Base-by-base conservation (phyloP, 2,797 vertebrate species). In the Macrochelys suwanniensis region DNA sequence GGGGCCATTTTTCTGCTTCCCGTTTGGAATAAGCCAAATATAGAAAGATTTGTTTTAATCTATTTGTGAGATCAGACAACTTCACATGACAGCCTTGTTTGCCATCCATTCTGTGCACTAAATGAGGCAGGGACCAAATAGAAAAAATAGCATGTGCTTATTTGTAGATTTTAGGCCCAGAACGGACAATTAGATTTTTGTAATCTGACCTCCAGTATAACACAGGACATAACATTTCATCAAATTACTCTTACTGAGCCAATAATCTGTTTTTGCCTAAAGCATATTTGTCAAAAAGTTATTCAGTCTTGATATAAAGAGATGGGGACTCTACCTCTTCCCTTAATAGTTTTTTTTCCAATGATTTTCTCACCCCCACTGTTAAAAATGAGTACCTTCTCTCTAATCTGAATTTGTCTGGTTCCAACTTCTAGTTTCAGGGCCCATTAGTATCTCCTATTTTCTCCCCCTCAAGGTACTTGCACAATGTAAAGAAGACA, bases 71-170 rank as follows among this genome's bases (percentile, higher is more conserved):
- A 81, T 0, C 6, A 57, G 8, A 1, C 25, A 47, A 76, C 45
- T 11, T 37, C 65, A 37, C 12, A 49, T 28, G 25, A 25, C 37
- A 15, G 37, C 71, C 54, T 89, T 49, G 1, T 92, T 71, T 71
- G 85, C 79, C 6, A 50, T 57, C 23, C 59, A 0, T 25, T 84
- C 94, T 84, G 33, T 71, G 54, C 21, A 23, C 5, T 31, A 8
- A 65, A 0, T 49, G 45, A 78, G 79, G 4, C 0, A 19, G 1
- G 0, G 54, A 86, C 47, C 11, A 9, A 10, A 3, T 26, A 42
- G 81, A 84, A 89, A 16, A 53, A 1, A n/a, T 54, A 25, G 71
- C 12, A 76, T 47, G 23, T 76, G 71, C 13, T 45, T 76, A 76
- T 7, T 47, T 25, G 11, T 76, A 26, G 71, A 76, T 76, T 76